Evolutionary conservation across 2,888 invertebrate genomes (phyloP).

Genomic region (Cryptus armator): DNA sequence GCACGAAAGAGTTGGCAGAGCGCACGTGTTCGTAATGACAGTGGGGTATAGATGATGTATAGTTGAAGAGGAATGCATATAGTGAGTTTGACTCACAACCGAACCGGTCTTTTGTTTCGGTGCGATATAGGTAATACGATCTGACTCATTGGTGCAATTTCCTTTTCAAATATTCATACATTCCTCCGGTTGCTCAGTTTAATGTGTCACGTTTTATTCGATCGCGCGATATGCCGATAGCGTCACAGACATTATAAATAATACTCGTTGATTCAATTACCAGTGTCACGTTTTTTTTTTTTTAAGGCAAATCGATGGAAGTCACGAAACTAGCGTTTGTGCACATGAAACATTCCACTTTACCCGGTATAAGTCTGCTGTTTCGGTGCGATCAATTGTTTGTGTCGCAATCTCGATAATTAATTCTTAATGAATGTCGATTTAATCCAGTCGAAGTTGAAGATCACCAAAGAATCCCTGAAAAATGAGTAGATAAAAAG

Average conservation of each 20-base stretch:
- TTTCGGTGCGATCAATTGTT: no score
- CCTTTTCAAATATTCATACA: conserved; percentile 3
- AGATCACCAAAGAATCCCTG: no score
- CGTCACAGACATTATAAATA: not conserved
- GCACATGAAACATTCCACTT: not conserved
- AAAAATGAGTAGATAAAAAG: not conserved
- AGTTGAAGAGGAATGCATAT: conserved; percentile 9
- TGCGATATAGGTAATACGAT: not conserved
- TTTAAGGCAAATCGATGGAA: not conserved
- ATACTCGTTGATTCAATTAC: not conserved
- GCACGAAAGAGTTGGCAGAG: not conserved
- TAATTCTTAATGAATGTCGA: no score
- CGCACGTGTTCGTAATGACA: conserved; percentile 15
- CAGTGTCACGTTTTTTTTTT: not conserved
- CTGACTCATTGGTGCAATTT: conserved; percentile 17
- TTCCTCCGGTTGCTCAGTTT: not conserved
- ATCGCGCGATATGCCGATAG: not conserved
- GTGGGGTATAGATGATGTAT: not conserved
- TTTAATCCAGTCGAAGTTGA: no score
- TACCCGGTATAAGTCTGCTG: no score
- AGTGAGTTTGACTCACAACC: conserved; percentile 27
- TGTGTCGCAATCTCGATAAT: no score
- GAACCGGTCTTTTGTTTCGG: conserved; percentile 13
- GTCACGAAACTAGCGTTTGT: not conserved
- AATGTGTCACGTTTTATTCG: conserved; percentile 21